Conservation (phyloP, 2,888 invertebrate species). For the Dicycla oo region DNA sequence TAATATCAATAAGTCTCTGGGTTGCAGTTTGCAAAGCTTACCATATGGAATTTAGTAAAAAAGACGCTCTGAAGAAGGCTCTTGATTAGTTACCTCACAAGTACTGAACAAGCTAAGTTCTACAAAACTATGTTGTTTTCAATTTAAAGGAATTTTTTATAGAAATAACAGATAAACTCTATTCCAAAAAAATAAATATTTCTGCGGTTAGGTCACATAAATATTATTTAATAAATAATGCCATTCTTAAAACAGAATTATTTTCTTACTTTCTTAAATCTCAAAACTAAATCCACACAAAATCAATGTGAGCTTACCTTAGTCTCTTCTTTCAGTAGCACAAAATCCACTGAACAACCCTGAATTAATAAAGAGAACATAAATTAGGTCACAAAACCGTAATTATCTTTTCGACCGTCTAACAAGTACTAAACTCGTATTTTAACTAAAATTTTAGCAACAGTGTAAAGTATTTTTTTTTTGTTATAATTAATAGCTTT, state of each 20-base stretch:
- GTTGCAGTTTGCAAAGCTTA: background rate
- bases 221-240: no score
- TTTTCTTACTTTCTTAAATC: no score
- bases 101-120: background rate
- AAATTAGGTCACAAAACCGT: conserved; percentile 34
- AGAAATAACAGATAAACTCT: background rate
- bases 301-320: background rate
- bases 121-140: background rate
- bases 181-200: no score
- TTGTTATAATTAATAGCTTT: conserved; percentile 48
- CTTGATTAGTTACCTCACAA: background rate
- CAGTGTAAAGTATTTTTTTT: conserved; percentile 41
- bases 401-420: conserved; percentile 37
- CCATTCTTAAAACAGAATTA: no score
- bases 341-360: conserved; percentile 4
- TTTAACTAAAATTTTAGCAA: conserved; percentile 44
- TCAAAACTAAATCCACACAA: background rate
- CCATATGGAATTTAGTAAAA: background rate
- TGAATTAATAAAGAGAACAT: conserved; percentile 35
- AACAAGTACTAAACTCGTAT: conserved; percentile 42
- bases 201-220: no score
- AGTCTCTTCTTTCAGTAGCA: background rate
- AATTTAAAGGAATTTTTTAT: background rate
- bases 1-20: background rate
- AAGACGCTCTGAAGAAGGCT: background rate